Conservation (phyloP, 2,888 invertebrate species). For the Andricus quercusramuli region DNA sequence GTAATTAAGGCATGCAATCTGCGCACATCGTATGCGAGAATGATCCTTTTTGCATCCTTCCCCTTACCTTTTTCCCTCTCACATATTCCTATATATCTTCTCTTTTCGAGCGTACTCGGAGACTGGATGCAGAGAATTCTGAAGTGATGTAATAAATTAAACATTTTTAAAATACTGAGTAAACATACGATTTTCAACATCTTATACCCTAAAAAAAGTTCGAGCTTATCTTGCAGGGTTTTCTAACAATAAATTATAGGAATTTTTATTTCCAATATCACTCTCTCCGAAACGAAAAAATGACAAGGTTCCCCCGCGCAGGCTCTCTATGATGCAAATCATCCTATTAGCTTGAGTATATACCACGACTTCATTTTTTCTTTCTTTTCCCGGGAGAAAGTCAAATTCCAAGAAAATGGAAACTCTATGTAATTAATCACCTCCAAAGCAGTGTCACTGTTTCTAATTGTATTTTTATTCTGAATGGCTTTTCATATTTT, state of each 20-base stretch:
- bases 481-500: too few relatives aligned
- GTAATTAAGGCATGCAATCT: constrained; percentile 64
- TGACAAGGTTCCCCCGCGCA: background rate
- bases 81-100: constrained; percentile 27
- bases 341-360: constrained; percentile 12
- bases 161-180: background rate
- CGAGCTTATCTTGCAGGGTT: background rate
- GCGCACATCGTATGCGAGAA: constrained; percentile 45
- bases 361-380: background rate
- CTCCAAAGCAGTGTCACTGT: background rate
- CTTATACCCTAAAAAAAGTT: background rate
- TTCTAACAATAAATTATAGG: background rate
- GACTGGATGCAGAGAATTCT: background rate
- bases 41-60: constrained; percentile 34
- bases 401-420: constrained; percentile 15
- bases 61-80: constrained; percentile 12
- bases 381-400: background rate
- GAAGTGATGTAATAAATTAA: background rate
- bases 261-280: background rate
- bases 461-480: background rate
- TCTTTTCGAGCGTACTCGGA: background rate
- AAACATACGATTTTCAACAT: background rate
- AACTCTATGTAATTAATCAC: constrained; percentile 6
- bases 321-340: constrained; percentile 1
- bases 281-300: background rate